Conservation (phyloP, 2,888 invertebrate species). For the Cataglyphis albicans region DNA sequence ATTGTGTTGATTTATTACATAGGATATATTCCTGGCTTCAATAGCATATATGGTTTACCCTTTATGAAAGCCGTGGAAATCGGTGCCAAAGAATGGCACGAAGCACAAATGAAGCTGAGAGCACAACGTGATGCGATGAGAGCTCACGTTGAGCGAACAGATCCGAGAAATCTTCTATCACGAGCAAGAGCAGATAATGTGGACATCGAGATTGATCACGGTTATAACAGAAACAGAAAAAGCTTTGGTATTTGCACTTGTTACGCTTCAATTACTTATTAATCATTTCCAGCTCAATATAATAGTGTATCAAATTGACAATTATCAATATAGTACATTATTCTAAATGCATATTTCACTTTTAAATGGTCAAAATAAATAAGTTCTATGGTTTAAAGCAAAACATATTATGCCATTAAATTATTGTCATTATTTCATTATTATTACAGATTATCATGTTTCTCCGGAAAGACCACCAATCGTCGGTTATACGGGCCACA, state of each 20-base stretch:
- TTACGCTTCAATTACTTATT: neutral
- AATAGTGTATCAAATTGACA: neutral
- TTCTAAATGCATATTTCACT: neutral
- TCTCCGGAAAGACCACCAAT: slow-evolving; percentile 91
- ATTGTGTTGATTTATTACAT: slow-evolving; percentile 61
- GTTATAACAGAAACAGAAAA: slow-evolving; percentile 71
- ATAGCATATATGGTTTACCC: slow-evolving; percentile 88
- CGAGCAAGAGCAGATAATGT: slow-evolving; percentile 79
- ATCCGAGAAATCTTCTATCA: slow-evolving; percentile 80
- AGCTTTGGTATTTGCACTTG: slow-evolving; percentile 77
- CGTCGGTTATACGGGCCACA: slow-evolving; percentile 91
- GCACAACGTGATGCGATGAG: slow-evolving; percentile 79
- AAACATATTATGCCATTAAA: neutral
- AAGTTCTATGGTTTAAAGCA: neutral
- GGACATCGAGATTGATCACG: slow-evolving; percentile 79
- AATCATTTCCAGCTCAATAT: neutral
- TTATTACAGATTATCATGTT: slow-evolving; percentile 88
- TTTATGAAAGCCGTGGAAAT: slow-evolving; percentile 86
- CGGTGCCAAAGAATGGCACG: slow-evolving; percentile 88
- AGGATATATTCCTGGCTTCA: slow-evolving; percentile 90
- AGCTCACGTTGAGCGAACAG: slow-evolving; percentile 77
- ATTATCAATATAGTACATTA: neutral
- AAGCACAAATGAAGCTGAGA: slow-evolving; percentile 83
- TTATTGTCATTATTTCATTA: slow-evolving; percentile 56
- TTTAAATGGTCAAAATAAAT: neutral